Percentiles rank a stretch among this genome's conserved stretches.
phyloP scores from a whole-genome alignment of 2,888 invertebrate species.

The Chloromyia formosa region DNA sequence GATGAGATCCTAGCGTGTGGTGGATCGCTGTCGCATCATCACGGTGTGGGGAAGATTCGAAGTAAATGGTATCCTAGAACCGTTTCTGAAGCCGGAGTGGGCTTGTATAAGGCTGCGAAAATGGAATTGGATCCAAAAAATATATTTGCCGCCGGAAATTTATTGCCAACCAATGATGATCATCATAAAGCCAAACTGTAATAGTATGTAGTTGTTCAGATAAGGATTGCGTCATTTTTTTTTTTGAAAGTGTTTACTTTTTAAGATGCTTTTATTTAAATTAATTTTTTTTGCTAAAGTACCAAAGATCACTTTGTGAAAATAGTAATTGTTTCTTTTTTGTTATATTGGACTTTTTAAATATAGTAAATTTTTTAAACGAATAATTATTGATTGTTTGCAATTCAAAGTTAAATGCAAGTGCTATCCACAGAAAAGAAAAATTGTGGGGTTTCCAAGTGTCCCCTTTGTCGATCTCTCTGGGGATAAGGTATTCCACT shows the following conservation, averaged over 20 bases:
- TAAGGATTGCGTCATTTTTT: background rate
- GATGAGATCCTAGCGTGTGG: conserved; percentile 87
- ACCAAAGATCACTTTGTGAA: conserved; percentile 12
- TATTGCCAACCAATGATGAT: conserved; percentile 59
- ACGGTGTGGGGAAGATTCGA: conserved; percentile 94
- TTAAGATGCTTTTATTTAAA: background rate
- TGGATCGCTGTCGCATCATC: conserved; percentile 93
- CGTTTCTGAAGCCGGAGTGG: conserved; percentile 82
- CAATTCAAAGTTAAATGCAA: too few species aligned
- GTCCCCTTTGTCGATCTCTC: too few species aligned
- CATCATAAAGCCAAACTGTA: conserved; percentile 32
- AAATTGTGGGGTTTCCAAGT: too few species aligned
- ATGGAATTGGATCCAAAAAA: conserved; percentile 90
- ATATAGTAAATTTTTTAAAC: background rate
- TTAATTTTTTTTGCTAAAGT: conserved; percentile 12
- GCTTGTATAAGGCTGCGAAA: conserved; percentile 84
- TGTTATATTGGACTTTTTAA: background rate
- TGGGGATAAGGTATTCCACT: too few species aligned
- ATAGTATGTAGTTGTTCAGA: conserved; percentile 5
- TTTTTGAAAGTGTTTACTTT: too few species aligned
- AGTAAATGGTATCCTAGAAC: conserved; percentile 86
- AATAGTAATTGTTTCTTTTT: background rate
- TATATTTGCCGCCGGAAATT: conserved; percentile 90
- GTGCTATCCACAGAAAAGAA: too few species aligned
- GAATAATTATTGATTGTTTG: too few species aligned